Percentiles rank a stretch among this genome's conserved stretches.
Conservation (phyloP, 2,888 invertebrate species). For the Dynastes grantii region DNA sequence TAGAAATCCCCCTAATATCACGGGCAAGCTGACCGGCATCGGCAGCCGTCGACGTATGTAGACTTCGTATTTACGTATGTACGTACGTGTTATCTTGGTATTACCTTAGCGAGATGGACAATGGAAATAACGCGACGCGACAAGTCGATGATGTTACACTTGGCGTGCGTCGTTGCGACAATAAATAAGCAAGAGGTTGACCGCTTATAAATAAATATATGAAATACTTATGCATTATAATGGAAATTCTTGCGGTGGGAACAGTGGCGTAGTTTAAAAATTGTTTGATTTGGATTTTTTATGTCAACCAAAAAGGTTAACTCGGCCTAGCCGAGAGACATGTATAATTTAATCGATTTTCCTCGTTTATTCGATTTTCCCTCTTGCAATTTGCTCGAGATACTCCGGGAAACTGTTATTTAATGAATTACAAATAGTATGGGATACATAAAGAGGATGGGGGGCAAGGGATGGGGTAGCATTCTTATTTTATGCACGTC, state of each 20-base stretch:
- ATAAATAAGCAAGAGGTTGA: conserved; percentile 42
- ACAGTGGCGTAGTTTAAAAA: conserved; percentile 13
- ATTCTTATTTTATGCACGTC: no score
- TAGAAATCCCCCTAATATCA: conserved; percentile 27
- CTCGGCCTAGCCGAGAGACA: no score
- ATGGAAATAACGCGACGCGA: conserved; percentile 18
- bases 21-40: neutral
- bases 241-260: neutral
- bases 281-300: neutral
- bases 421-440: no score
- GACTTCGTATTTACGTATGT: neutral
- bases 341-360: no score
- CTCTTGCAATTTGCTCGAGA: no score
- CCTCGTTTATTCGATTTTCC: no score
- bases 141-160: conserved; percentile 11
- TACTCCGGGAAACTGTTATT: no score
- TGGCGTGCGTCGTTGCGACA: conserved; percentile 36
- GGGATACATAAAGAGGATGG: no score
- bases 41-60: neutral
- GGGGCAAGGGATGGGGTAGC: no score
- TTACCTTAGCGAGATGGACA: conserved; percentile 10
- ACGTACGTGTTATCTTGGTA: conserved; percentile 1
- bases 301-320: no score
- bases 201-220: conserved; percentile 41
- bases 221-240: conserved; percentile 4